These are phyloP conservation scores for Mustelus asterias DNA, from an alignment of 2,113 vertebrate species.

Conservation along the genomic window DNA sequence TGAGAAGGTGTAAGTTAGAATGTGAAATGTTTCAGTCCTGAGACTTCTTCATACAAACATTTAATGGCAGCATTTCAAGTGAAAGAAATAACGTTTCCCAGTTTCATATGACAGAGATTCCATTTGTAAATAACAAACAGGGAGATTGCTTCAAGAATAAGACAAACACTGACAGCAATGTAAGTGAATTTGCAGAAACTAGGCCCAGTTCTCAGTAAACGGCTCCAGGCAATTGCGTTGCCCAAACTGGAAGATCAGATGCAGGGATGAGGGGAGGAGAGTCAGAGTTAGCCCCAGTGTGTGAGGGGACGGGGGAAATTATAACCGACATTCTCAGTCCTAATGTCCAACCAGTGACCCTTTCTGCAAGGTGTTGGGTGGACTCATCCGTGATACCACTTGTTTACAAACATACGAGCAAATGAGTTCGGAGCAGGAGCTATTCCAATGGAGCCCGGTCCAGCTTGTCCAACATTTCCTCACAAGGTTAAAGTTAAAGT, in stretches of 20 bases:
- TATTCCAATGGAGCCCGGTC: no score
- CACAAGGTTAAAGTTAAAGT: no score
- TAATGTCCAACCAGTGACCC: background rate
- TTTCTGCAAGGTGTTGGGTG: background rate
- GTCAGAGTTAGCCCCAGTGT: background rate
- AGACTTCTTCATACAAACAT: background rate
- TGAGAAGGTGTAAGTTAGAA: conserved; percentile 47
- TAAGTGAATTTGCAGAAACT: background rate
- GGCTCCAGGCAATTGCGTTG: background rate
- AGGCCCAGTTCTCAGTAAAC: background rate
- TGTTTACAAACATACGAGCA: background rate
- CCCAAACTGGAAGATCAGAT: background rate
- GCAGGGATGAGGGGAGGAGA: background rate
- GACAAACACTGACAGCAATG: background rate
- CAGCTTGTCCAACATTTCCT: no score
- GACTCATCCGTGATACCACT: background rate
- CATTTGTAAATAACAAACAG: background rate
- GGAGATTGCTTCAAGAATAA: background rate
- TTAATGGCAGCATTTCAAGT: background rate
- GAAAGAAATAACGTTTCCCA: background rate
- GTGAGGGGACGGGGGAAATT: background rate
- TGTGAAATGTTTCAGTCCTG: background rate
- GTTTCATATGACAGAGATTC: background rate
- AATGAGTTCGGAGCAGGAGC: background rate
- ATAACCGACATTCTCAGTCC: background rate